Evolutionary conservation across 92 coral and sea anemone species (phyloP), one percentile per base, ranked within the genome.

Genomic region (Phymanthus crucifer): DNA sequence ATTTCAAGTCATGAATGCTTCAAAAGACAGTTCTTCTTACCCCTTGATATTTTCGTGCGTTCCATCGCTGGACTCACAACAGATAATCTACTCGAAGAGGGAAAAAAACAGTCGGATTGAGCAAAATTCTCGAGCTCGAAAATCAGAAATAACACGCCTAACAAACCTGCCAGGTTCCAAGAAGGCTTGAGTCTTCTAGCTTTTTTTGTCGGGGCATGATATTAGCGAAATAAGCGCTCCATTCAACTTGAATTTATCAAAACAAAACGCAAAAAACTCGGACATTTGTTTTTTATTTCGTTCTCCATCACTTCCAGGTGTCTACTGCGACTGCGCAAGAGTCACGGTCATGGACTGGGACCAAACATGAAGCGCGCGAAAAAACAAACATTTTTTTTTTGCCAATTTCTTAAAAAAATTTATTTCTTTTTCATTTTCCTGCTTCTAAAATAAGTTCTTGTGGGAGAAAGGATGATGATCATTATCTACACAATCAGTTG

Each of bases 161-260:
- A 56, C 47, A 48, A 70, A 80, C 84, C 84, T 80, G 70, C 84
- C 84, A 80, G 4, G 78, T 80, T 32, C 84, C 84, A 32, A 69
- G 76, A 10, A 80, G 46, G 48, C 31, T 52, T 24, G 37, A 45
- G 34, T 79, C 83, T 23, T 47, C 75, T 68, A 32, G 31, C 70
- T 67, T 70, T 24, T 67, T 72, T n/a, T 35, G 21, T 9, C 47
- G 66, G 75, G 40, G 31, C 83, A 79, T 79, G 33, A 29, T 56
- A 45, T 5, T 78, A 13, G 38, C 32, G 65, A 65, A 36, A 61
- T 16, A 37, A 19, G 40, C 35, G 57, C 17, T 12, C 18, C 31
- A 61, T 61, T 26, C 32, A 21, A 61, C 56, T 61, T 37, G n/a
- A 77, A 77, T 31, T 77, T 52, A n/a, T 38, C 2, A 40, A 71